Conservation (phyloP, 2,888 invertebrate genomes). For the Nudaria mundana region DNA sequence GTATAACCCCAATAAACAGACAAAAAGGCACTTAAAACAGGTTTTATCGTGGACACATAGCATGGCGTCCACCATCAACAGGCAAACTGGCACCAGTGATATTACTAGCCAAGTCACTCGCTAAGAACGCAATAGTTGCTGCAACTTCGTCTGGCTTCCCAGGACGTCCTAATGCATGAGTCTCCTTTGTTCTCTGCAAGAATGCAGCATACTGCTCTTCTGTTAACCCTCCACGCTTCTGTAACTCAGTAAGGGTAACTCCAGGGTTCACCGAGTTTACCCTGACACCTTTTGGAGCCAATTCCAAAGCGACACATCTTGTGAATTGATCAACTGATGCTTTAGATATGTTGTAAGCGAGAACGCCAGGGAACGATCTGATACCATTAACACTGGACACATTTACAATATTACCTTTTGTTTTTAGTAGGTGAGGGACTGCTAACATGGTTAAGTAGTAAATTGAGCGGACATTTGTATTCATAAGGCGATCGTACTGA, state of each 20-base stretch:
- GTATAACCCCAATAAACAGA: background rate
- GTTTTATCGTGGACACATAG: constrained; percentile 94
- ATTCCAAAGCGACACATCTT: constrained; percentile 93
- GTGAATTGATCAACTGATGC: constrained; percentile 97
- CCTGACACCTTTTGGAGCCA: constrained; percentile 90
- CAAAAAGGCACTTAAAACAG: background rate
- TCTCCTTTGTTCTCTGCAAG: constrained; percentile 90
- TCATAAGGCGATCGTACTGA: constrained; percentile 94
- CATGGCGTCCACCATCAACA: constrained; percentile 97
- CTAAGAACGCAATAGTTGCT: constrained; percentile 93
- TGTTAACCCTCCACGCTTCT: constrained; percentile 91
- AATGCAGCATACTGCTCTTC: constrained; percentile 92
- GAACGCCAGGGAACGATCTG: constrained; percentile 92
- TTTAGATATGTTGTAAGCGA: constrained; percentile 97
- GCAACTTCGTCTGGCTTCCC: constrained; percentile 94
- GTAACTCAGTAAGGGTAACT: constrained; percentile 93
- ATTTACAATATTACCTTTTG: constrained; percentile 96
- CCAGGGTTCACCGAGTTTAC: constrained; percentile 97
- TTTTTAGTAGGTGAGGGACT: constrained; percentile 90
- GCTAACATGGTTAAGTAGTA: constrained; percentile 93
- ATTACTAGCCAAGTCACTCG: constrained; percentile 92
- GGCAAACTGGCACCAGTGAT: constrained; percentile 94
- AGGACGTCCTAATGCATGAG: constrained; percentile 95
- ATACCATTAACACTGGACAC: constrained; percentile 97
- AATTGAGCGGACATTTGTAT: constrained; percentile 91